Percentiles rank a stretch among this genome's conserved stretches.
phyloP scores from a whole-genome alignment of 2,888 invertebrate genomes.

The Metacarcinus magister region DNA sequence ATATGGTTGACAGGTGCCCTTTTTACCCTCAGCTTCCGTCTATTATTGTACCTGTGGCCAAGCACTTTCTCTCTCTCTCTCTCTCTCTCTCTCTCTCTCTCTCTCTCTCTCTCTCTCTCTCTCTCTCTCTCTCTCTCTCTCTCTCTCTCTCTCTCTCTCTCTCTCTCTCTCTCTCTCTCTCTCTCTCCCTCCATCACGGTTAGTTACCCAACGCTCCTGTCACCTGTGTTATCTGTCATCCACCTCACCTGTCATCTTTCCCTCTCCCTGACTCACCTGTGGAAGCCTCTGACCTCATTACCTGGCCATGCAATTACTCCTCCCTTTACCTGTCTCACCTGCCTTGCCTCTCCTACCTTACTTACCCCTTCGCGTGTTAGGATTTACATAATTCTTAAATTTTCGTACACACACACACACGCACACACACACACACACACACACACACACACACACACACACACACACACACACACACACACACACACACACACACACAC shows the following conservation, averaged over 20 bases:
- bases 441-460: not conserved
- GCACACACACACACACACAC: not conserved
- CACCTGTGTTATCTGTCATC: not conserved
- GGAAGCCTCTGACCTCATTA: not conserved
- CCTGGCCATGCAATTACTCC: not conserved
- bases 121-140: not conserved
- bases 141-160: not conserved
- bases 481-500: slow-evolving; percentile 2
- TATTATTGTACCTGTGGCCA: not conserved
- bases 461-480: not conserved
- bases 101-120: not conserved
- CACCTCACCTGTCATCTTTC: no score
- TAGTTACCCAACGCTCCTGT: no score
- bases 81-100: slow-evolving; percentile 22
- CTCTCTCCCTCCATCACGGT: no score
- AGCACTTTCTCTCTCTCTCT: not conserved
- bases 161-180: not conserved
- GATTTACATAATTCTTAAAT: not conserved
- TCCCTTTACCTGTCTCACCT: not conserved
- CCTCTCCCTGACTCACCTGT: not conserved
- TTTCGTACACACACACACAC: not conserved
- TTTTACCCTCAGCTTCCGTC: not conserved
- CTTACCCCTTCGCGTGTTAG: not conserved
- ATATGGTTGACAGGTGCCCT: not conserved
- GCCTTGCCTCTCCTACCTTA: not conserved